Evolutionary conservation across 2,888 invertebrate species (phyloP).

Genomic region (Zele albiditarsus): DNA sequence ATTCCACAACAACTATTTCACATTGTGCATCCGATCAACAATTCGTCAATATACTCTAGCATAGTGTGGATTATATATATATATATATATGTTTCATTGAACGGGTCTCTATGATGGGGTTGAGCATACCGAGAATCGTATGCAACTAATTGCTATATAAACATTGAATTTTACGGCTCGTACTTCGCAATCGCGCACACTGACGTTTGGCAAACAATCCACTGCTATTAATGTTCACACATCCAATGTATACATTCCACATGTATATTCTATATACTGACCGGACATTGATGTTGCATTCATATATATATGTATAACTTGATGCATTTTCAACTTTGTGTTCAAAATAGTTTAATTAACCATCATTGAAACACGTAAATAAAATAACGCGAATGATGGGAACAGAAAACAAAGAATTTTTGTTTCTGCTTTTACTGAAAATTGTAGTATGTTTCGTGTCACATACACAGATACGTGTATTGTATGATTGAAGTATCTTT

Average conservation of each 20-base stretch:
- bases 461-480: too few species aligned
- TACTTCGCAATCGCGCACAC: constrained; percentile 61
- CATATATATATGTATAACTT: not conserved
- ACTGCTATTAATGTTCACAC: constrained; percentile 63
- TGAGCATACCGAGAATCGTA: constrained; percentile 53
- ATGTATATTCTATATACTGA: not conserved
- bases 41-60: constrained; percentile 3
- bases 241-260: constrained; percentile 31
- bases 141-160: constrained; percentile 65
- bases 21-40: constrained; percentile 13
- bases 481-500: too few species aligned
- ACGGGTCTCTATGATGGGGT: constrained; percentile 10
- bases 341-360: not conserved
- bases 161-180: constrained; percentile 63
- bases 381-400: not conserved
- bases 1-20: not conserved
- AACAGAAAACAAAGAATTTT: not conserved
- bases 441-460: too few species aligned
- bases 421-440: not conserved
- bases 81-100: not conserved
- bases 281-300: not conserved
- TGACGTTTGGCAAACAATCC: constrained; percentile 65
- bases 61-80: not conserved
- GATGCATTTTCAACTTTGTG: not conserved
- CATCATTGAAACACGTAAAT: not conserved